phyloP scores from a whole-genome alignment of 2,888 invertebrate genomes.

The Eupithecia centaureata region DNA sequence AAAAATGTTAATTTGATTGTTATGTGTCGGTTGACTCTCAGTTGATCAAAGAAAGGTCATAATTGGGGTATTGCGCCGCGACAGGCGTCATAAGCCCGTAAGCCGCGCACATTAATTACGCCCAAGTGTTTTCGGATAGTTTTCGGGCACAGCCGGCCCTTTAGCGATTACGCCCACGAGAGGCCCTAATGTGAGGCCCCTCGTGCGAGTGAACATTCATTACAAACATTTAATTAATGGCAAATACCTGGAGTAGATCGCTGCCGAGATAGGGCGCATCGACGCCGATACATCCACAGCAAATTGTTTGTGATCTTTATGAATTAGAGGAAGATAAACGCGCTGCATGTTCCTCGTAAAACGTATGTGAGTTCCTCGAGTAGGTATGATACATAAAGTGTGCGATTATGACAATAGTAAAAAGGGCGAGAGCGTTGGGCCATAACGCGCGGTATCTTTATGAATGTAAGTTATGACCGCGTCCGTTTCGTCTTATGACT shows the following conservation, averaged over 20 bases:
- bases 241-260: constrained; percentile 26
- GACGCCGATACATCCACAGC: background rate
- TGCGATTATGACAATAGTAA: constrained; percentile 43
- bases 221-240: constrained; percentile 32
- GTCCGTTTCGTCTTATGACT: constrained; percentile 53
- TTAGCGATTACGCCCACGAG: constrained; percentile 34
- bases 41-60: constrained; percentile 21
- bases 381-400: constrained; percentile 21
- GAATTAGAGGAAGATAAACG: background rate
- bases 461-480: constrained; percentile 49
- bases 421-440: constrained; percentile 35
- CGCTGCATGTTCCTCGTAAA: constrained; percentile 16
- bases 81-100: constrained; percentile 45
- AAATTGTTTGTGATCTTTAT: background rate
- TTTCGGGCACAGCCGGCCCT: constrained; percentile 42
- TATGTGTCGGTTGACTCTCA: constrained; percentile 15
- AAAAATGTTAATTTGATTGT: background rate
- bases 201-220: constrained; percentile 28
- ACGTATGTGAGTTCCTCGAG: constrained; percentile 20
- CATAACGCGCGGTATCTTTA: constrained; percentile 44
- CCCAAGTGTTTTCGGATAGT: constrained; percentile 53
- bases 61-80: constrained; percentile 22
- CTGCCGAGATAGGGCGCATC: constrained; percentile 6
- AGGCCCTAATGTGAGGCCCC: constrained; percentile 25
- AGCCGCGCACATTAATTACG: constrained; percentile 54